Evolutionary conservation across 2,113 vertebrate genomes (phyloP).

Genomic region (Plecotus auritus): DNA sequence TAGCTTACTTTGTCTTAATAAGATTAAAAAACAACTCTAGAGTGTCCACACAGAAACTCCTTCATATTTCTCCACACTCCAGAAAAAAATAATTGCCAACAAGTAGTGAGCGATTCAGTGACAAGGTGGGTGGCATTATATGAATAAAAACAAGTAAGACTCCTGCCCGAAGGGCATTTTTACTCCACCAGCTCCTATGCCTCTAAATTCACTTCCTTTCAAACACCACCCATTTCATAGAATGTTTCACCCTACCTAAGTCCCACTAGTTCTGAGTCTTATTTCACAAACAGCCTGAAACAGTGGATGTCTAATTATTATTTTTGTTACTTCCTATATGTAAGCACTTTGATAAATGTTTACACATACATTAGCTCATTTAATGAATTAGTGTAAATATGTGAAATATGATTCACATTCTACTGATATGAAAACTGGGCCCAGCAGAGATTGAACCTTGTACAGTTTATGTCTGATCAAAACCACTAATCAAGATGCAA

Average conservation of each 20-base stretch:
- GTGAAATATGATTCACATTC: neutral
- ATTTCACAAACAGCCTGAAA: conserved; percentile 10
- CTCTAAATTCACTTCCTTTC: conserved; percentile 19
- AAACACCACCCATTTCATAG: neutral
- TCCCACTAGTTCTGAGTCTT: neutral
- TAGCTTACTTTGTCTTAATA: neutral
- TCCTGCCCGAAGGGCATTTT: neutral
- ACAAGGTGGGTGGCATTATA: conserved; percentile 15
- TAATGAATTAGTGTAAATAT: neutral
- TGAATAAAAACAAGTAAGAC: neutral
- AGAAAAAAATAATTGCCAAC: neutral
- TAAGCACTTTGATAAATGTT: conserved; percentile 18
- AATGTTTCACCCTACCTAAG: neutral
- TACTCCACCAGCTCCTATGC: neutral
- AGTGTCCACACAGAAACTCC: neutral
- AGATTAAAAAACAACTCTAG: neutral
- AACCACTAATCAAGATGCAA: neutral
- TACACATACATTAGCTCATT: neutral
- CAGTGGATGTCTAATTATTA: conserved; percentile 49
- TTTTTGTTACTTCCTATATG: conserved; percentile 33
- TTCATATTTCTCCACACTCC: neutral
- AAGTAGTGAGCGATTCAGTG: neutral
- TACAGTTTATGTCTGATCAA: neutral
- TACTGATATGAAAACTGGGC: neutral
- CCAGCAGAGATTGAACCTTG: neutral